These are phyloP conservation scores for Leptoteleia sp. DNA, from an alignment of 1,140 invertebrate genomes.

Conservation along the genomic window DNA sequence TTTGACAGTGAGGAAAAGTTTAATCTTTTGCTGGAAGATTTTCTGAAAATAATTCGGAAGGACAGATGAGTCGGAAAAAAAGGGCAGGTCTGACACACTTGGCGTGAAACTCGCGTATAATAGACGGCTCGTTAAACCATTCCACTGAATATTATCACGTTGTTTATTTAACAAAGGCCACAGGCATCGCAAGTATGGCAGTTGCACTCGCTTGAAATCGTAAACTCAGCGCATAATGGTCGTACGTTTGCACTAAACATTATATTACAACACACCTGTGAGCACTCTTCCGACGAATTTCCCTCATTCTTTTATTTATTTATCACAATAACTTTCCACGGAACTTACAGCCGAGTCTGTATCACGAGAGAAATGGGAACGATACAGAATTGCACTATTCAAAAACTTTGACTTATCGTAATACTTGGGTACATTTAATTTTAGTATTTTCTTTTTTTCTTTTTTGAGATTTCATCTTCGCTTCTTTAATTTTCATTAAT, in stretches of 20 bases:
- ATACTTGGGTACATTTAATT: no score
- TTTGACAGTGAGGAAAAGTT: no score
- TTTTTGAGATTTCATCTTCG: no score
- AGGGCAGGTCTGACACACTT: neutral
- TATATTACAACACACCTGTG: constrained; percentile 53
- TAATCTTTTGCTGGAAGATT: neutral
- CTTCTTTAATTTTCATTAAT: no score
- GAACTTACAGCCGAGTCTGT: constrained; percentile 15
- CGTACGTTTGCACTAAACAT: constrained; percentile 54
- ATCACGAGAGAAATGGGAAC: constrained; percentile 7
- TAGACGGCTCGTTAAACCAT: constrained; percentile 36
- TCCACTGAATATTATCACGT: constrained; percentile 40
- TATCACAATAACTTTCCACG: constrained; percentile 36
- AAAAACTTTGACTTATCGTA: constrained; percentile 18
- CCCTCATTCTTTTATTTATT: constrained; percentile 57
- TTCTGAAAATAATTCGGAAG: neutral
- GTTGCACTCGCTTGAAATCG: constrained; percentile 36
- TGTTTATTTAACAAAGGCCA: constrained; percentile 58
- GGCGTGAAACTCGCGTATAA: constrained; percentile 27
- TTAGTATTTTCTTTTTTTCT: no score
- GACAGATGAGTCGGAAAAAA: neutral
- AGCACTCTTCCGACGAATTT: constrained; percentile 30
- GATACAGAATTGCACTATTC: constrained; percentile 3
- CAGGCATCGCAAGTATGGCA: constrained; percentile 50
- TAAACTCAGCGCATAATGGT: constrained; percentile 49